Percentiles rank a stretch among this genome's conserved stretches.
Conservation (phyloP, 1,140 invertebrate species). For the Caenorhabditis remanei region DNA sequence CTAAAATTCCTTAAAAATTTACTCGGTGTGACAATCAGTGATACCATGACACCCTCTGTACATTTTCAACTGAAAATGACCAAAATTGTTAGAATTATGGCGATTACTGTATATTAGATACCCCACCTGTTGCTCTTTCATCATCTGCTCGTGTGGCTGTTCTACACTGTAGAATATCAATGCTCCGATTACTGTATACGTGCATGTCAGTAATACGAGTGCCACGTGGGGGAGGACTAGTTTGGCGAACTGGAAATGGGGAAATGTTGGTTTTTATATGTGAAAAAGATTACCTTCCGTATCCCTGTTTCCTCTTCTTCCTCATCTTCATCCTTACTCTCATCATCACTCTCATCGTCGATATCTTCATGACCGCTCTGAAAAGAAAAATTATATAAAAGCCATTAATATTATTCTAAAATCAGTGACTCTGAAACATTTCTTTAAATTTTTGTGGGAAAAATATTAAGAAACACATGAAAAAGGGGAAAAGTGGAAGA, state of each 20-base stretch:
- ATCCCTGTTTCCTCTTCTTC: constrained; percentile 73
- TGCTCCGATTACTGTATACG: constrained; percentile 76
- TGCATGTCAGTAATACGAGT: constrained; percentile 74
- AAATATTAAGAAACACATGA: background rate
- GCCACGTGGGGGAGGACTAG: constrained; percentile 77
- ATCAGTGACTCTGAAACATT: background rate
- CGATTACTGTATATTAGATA: too few relatives aligned
- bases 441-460: background rate
- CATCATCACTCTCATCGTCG: constrained; percentile 62
- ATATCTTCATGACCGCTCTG: constrained; percentile 47
- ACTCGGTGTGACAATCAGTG: too few relatives aligned
- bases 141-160: constrained; percentile 72
- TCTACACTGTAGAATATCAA: constrained; percentile 75
- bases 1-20: too few relatives aligned
- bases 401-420: background rate
- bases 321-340: constrained; percentile 67
- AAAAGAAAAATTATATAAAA: too few relatives aligned
- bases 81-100: too few relatives aligned
- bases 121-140: constrained; percentile 72
- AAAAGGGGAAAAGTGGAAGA: background rate
- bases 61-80: background rate
- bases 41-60: too few relatives aligned
- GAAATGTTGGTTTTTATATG: too few relatives aligned
- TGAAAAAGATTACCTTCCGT: constrained; percentile 67
- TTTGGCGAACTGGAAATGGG: constrained; percentile 75